Base-by-base conservation (phyloP, 1,140 invertebrate genomes). In the Atta texana region DNA sequence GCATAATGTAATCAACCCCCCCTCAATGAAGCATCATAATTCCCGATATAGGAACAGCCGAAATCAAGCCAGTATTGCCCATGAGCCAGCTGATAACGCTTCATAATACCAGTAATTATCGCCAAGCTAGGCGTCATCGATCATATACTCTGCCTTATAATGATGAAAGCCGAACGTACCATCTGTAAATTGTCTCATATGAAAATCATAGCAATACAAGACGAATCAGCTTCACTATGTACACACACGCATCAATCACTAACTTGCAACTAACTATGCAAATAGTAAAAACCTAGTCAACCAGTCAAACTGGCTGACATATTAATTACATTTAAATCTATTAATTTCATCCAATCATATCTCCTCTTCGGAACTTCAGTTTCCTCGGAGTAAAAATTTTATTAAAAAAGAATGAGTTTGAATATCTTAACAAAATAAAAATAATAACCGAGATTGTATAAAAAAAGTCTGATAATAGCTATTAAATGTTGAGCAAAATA, bases 21-120 rank as follows among this genome's bases (percentile, higher is more conserved):
- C 89, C 90, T 92, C 90, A 92, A 91, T 89, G 89, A 88, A 88
- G 90, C 91, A 64, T 90, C 91, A 90, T 92, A 92, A 91, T 91
- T 90, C 85, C 81, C 51, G 85, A 80, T 89, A 80, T 78, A 85
- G 61, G 78, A 81, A 84, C 85, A 80, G 51, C 71, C 78, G 69
- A 85, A 88, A 88, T 61, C 69, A 84, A 68, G 86, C 87, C 88
- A 89, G 91, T 90, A 91, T 90, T 88, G 88, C 87, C 76, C 69
- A 64, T 87, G 76, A 80, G 63, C 81, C 63, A 81, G 78, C 75
- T 78, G 90, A 91, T 92, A 91, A 85, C 86, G 87, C 69, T 85
- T 87, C 85, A 91, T 91, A 92, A 92, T 91, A 76, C 91, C 85
- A 84, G 87, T 89, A 92, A 92, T 92, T 92, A 92, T 91, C 69